These are phyloP conservation scores for Ischnus inquisitorius DNA, from an alignment of 2,888 invertebrate species.

Conservation along the genomic window DNA sequence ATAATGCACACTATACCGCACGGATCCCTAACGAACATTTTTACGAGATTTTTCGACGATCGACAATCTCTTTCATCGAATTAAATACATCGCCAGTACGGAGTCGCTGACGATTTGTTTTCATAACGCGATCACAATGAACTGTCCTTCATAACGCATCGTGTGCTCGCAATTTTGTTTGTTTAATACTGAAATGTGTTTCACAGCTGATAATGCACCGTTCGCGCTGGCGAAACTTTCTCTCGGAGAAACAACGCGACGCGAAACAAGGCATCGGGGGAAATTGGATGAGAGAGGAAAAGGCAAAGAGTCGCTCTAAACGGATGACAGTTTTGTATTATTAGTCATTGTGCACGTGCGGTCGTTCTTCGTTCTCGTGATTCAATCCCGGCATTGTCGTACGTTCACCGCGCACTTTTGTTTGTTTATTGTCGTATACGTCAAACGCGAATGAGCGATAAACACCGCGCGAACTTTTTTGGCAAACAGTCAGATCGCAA, in stretches of 20 bases:
- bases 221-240: constrained; percentile 21
- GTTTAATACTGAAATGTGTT: neutral
- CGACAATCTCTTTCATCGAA: constrained; percentile 8
- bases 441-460: neutral
- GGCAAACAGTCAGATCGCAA: neutral
- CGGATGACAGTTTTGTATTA: constrained; percentile 53
- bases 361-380: neutral
- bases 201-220: neutral
- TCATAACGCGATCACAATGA: neutral
- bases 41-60: constrained; percentile 55
- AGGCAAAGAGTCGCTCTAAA: constrained; percentile 25
- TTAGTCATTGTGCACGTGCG: constrained; percentile 51
- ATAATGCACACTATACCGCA: constrained; percentile 94
- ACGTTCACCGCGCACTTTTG: neutral
- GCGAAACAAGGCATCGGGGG: constrained; percentile 3
- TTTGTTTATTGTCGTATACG: neutral
- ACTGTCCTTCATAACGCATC: neutral
- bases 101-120: neutral
- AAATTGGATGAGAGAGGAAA: constrained; percentile 19
- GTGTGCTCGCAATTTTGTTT: neutral
- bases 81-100: neutral
- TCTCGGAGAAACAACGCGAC: neutral
- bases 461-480: neutral
- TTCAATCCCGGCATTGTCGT: constrained; percentile 4
- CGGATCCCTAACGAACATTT: constrained; percentile 92